Conservation (phyloP, 2,888 invertebrate species). For the Orchesellides sinensis region DNA sequence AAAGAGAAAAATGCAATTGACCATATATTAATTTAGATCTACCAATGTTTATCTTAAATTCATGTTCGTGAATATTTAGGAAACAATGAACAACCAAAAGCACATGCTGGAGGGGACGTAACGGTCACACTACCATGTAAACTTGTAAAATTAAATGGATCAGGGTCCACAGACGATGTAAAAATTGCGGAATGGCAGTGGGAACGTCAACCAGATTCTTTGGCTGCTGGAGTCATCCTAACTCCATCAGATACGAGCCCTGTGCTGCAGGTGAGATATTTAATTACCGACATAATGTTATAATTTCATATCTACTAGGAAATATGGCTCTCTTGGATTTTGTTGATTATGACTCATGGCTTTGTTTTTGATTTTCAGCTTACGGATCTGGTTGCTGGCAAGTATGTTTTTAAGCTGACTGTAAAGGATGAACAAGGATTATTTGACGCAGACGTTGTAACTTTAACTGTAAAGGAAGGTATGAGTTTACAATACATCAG, state of each 20-base stretch:
- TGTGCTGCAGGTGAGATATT: conserved; percentile 84
- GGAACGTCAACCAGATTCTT: conserved; percentile 85
- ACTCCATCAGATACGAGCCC: conserved; percentile 86
- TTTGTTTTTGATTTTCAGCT: conserved; percentile 79
- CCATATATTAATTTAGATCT: not conserved
- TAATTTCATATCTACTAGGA: no score
- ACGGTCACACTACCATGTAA: conserved; percentile 91
- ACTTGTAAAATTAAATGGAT: conserved; percentile 88
- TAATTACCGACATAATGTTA: no score
- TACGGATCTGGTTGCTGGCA: conserved; percentile 90
- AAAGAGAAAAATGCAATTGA: no score
- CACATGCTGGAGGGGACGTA: conserved; percentile 78
- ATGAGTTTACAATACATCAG: conserved; percentile 61
- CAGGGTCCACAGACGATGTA: conserved; percentile 88
- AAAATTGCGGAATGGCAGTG: conserved; percentile 90
- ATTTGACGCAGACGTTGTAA: conserved; percentile 88
- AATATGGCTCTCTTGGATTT: no score
- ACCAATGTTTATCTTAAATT: no score
- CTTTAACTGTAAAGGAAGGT: conserved; percentile 87
- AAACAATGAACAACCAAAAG: conserved; percentile 90
- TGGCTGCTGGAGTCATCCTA: conserved; percentile 91
- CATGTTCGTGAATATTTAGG: conserved; percentile 80
- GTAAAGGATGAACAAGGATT: conserved; percentile 94
- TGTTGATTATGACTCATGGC: not conserved
- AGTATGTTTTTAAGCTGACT: conserved; percentile 92